These are phyloP conservation scores for Eucriotettix oculatus DNA, from an alignment of 2,888 invertebrate species.

Conservation along the genomic window DNA sequence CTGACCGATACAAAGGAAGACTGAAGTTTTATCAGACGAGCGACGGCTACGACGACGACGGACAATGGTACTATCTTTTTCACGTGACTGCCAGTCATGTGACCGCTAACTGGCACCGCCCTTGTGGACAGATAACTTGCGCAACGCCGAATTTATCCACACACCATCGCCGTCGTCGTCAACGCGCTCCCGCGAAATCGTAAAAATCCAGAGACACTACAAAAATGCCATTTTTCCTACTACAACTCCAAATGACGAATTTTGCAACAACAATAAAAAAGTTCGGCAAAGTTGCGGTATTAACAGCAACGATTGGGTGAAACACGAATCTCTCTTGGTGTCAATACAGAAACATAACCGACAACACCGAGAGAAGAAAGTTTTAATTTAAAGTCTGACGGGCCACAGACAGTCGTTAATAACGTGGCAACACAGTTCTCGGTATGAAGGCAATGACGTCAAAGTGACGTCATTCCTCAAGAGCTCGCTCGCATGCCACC, in stretches of 20 bases:
- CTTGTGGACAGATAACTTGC: conserved; percentile 1
- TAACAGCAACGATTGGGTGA: too few relatives aligned
- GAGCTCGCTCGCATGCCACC: conserved; percentile 1
- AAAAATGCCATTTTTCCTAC: background rate
- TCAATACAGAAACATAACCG: too few relatives aligned
- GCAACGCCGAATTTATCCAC: background rate
- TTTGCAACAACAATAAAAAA: too few relatives aligned
- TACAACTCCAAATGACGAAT: too few relatives aligned
- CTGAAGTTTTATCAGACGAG: background rate
- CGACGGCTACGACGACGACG: background rate
- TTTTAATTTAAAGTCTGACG: background rate
- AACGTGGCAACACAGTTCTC: conserved; percentile 4
- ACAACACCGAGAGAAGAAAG: background rate
- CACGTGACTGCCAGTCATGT: conserved; percentile 3
- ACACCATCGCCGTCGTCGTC: background rate
- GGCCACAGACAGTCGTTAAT: too few relatives aligned
- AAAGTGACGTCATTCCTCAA: conserved; percentile 3
- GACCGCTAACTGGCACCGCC: background rate
- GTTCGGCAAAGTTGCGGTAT: too few relatives aligned
- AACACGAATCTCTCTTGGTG: too few relatives aligned
- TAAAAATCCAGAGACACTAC: background rate
- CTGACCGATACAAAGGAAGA: too few relatives aligned
- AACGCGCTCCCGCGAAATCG: background rate
- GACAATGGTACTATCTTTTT: background rate
- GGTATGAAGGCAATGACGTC: conserved; percentile 5